Conservation (phyloP, 2,113 vertebrate genomes). For the Cyprinodon brontotheroides region DNA sequence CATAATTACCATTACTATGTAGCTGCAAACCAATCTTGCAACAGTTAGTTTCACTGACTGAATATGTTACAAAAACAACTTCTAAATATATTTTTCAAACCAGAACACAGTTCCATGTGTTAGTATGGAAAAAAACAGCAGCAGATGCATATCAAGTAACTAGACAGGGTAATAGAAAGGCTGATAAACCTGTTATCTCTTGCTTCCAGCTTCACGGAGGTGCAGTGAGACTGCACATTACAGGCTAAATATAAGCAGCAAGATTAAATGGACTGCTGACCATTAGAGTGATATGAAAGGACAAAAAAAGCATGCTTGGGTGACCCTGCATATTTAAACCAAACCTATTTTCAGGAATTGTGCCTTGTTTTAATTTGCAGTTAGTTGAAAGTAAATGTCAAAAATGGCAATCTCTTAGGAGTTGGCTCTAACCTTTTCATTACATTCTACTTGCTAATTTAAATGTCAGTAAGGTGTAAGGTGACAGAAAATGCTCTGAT, state of each 20-base stretch:
- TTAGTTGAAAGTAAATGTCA: background rate
- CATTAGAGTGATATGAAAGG: conserved; percentile 8
- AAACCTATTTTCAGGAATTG: accelerated
- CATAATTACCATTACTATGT: conserved; percentile 30
- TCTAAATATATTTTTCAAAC: conserved; percentile 21
- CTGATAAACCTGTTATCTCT: conserved; percentile 68
- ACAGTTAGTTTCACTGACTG: conserved; percentile 14
- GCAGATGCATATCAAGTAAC: conserved; percentile 70
- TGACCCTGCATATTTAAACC: conserved; percentile 11
- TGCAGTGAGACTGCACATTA: conserved; percentile 42
- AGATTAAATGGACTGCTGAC: conserved; percentile 36
- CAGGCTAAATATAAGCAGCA: conserved; percentile 32
- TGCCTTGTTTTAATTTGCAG: background rate
- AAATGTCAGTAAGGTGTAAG: background rate
- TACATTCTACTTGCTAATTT: background rate
- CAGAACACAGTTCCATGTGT: conserved; percentile 25
- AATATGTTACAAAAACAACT: conserved; percentile 13
- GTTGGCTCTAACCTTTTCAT: background rate
- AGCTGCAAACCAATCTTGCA: conserved; percentile 18
- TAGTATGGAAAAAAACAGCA: conserved; percentile 11
- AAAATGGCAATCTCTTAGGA: background rate
- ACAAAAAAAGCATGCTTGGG: conserved; percentile 31
- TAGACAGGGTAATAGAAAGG: conserved; percentile 53
- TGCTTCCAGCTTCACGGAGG: conserved; percentile 47
- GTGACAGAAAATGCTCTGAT: background rate